Conservation (phyloP, 2,888 invertebrate genomes). For the Dolichomitus sp. region DNA sequence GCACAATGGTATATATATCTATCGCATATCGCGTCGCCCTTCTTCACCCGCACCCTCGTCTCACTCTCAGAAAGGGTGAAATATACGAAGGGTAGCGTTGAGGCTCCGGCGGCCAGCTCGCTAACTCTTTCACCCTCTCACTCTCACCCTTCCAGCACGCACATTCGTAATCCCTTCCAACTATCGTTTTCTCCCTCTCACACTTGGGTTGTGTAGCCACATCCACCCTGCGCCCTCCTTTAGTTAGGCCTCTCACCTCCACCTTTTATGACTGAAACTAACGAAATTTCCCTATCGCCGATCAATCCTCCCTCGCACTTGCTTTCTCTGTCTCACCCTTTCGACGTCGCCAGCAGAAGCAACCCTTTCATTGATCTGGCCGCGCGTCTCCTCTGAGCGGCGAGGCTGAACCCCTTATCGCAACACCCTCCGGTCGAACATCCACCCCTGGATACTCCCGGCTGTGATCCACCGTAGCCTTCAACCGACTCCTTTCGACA, state of each 20-base stretch:
- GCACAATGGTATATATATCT: constrained; percentile 7
- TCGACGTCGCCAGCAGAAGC: constrained; percentile 65
- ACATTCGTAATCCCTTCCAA: constrained; percentile 57
- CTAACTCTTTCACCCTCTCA: constrained; percentile 67
- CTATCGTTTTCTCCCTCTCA: constrained; percentile 49
- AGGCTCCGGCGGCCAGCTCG: constrained; percentile 75
- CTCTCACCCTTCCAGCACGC: constrained; percentile 50
- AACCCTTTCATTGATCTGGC: constrained; percentile 84
- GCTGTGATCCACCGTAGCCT: constrained; percentile 56
- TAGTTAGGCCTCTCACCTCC: constrained; percentile 82
- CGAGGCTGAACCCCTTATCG: constrained; percentile 81
- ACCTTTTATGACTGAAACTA: constrained; percentile 83
- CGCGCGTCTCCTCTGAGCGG: constrained; percentile 77
- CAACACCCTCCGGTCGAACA: constrained; percentile 80
- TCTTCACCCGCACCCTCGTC: constrained; percentile 76
- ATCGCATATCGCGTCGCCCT: constrained; percentile 62
- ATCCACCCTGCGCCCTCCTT: constrained; percentile 66
- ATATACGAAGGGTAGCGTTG: constrained; percentile 72
- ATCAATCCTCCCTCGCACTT: constrained; percentile 78
- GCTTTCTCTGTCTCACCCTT: constrained; percentile 17
- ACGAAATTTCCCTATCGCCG: constrained; percentile 85
- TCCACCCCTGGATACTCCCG: constrained; percentile 71
- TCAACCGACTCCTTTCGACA: constrained; percentile 57
- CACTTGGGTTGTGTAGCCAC: constrained; percentile 18
- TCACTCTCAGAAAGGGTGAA: constrained; percentile 79